Base-by-base conservation (phyloP, 2,797 vertebrate species). In the Allenopithecus nigroviridis region DNA sequence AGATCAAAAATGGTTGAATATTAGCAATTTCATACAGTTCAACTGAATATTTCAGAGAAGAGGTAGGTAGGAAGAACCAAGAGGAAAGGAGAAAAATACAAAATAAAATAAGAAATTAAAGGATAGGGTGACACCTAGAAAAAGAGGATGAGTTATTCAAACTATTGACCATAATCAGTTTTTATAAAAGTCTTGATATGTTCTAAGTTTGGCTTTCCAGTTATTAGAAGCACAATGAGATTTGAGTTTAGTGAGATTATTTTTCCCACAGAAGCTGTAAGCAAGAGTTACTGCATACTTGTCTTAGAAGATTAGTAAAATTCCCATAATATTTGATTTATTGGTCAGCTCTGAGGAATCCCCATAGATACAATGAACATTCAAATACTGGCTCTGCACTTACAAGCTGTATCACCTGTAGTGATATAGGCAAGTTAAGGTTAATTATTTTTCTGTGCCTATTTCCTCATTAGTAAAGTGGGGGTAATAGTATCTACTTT, bases 391-490 rank as follows among this genome's bases (percentile, higher is more conserved):
- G 33, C 10, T 95, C 24, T 68, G 39, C 7, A 28, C n/a, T 93
- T 30, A 46, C 3, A 50, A 28, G 43, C 24, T 76, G 2, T 88
- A n/a, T 57, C 16, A 79, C 17, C 5, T 59, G 21, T 55, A 55
- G 8, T 55, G 53, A 55, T 55, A 55, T 36, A 55, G 41, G 74
- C 11, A 72, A 87, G 72, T 79, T 89, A 43, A 84, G 22, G 59
- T 92, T 19, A 36, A 57, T 68, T 68, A n/a, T 85, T 86, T 96
- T 96, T 64, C 36, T 94, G 46, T 96, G 43, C 22, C 48, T 61
- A 85, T 85, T 87, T 95, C 36, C n/a, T 95, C 46, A 33, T 28
- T 94, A 81, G 33, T 79, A 90, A 95, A 86, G 83, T 75, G 59
- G 22, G 0, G 39, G 7, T 72, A 89, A 78, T 12, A 53, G 22